Evolutionary conservation across 2,113 vertebrate species (phyloP), one percentile per base, ranked within the genome.

Genomic region (Scomber colias): DNA sequence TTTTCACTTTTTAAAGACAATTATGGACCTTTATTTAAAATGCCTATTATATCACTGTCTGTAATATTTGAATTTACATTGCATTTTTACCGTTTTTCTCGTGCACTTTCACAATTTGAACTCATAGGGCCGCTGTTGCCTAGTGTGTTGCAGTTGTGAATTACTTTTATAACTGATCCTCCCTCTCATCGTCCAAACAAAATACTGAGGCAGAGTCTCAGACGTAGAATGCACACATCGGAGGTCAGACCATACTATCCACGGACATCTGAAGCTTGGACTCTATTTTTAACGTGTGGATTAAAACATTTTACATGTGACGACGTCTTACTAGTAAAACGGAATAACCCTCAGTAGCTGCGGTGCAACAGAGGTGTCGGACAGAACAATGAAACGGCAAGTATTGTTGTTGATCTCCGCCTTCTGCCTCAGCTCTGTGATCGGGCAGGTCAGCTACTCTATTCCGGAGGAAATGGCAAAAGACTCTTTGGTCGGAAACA

Each of bases 41-140:
- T 19, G 27, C 2, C n/a, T 49, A 50, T 13, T 14, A 1, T 31
- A 13, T 44, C 3, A 31, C 0, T 46, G 0, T 21, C 15, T 24
- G 24, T 27, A 27, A 1, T 14, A 48, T 62, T 24, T 19, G 0
- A 8, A 9, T 12, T 53, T 48, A 0, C 14, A 19, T 45, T 1
- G 1, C 1, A 12, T 11, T 46, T 0, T 24, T 57, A 0, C 3
- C 5, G 1, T 48, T 40, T 49, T 49, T 45, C 7, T 16, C 17
- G 0, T 84, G 95, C 90, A 95, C 89, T 96, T 95, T 93, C 89
- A 40, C 93, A 88, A 88, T 83, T 82, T 94, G 89, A 89, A 95
- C 97, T 95, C 93, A 93, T 83, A 81, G 97, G 93, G 96, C 95
- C 96, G 96, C 96, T 97, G 95, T 97, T 95, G 96, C 78, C 95